phyloP scores from a whole-genome alignment of 2,888 invertebrate species.

The Ecliptopera silaceata region DNA sequence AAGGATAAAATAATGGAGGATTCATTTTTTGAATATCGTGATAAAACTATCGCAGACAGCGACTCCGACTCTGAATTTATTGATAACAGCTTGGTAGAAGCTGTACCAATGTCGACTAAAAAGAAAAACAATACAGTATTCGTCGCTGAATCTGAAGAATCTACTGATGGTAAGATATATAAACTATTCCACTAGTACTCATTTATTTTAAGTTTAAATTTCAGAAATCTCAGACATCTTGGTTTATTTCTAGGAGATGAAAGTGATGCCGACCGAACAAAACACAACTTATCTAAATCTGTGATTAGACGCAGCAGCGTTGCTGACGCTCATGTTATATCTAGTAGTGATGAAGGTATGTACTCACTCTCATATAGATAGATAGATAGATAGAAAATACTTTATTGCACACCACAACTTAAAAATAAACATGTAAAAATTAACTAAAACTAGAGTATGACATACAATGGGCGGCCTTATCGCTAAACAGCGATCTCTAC shows the following conservation, averaged over 20 bases:
- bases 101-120: constrained; percentile 50
- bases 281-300: constrained; percentile 38
- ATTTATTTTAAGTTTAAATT: no score
- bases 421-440: no score
- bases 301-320: constrained; percentile 44
- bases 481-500: no score
- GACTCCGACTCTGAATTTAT: constrained; percentile 67
- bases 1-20: constrained; percentile 56
- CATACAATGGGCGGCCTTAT: no score
- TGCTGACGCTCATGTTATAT: constrained; percentile 43
- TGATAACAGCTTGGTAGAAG: constrained; percentile 59
- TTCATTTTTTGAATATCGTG: constrained; percentile 73
- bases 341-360: constrained; percentile 69
- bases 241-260: constrained; percentile 47
- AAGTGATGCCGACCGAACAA: constrained; percentile 35
- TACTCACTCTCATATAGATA: no score
- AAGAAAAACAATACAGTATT: constrained; percentile 67
- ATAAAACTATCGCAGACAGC: constrained; percentile 53
- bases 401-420: no score
- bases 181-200: not conserved
- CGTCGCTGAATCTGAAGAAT: constrained; percentile 73
- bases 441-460: no score
- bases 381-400: no score
- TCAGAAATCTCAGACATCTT: no score
- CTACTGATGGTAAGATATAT: constrained; percentile 51